These are phyloP conservation scores for Morelia viridis DNA, from an alignment of 2,797 vertebrate species.

Conservation along the genomic window DNA sequence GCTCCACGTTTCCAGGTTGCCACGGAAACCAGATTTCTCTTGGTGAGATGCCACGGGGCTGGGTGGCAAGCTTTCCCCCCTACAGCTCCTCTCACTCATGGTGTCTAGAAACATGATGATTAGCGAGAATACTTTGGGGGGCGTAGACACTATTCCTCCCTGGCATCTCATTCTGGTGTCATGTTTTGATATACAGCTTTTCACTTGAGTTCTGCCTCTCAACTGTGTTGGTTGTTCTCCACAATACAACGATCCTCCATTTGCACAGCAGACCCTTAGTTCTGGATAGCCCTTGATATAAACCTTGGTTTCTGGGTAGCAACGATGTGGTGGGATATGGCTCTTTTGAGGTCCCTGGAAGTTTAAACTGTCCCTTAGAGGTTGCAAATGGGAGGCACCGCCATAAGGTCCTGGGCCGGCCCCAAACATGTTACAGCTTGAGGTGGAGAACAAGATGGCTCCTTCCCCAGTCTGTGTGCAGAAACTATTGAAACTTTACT, in stretches of 20 bases:
- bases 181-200: neutral
- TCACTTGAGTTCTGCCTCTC: neutral
- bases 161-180: neutral
- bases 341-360: neutral
- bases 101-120: neutral
- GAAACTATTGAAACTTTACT: neutral
- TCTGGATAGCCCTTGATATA: neutral
- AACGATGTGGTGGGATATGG: neutral
- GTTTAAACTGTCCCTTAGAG: neutral
- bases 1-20: neutral
- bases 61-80: no score
- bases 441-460: neutral
- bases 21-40: neutral
- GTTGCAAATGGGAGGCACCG: neutral
- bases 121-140: neutral
- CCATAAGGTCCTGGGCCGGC: neutral
- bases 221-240: neutral
- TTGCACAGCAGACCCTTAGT: neutral
- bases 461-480: neutral
- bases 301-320: neutral
- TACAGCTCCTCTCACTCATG: neutral
- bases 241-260: neutral
- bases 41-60: neutral
- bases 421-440: neutral
- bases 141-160: neutral